Conservation (phyloP, 1,140 invertebrate genomes). For the Olivierus martensii region DNA sequence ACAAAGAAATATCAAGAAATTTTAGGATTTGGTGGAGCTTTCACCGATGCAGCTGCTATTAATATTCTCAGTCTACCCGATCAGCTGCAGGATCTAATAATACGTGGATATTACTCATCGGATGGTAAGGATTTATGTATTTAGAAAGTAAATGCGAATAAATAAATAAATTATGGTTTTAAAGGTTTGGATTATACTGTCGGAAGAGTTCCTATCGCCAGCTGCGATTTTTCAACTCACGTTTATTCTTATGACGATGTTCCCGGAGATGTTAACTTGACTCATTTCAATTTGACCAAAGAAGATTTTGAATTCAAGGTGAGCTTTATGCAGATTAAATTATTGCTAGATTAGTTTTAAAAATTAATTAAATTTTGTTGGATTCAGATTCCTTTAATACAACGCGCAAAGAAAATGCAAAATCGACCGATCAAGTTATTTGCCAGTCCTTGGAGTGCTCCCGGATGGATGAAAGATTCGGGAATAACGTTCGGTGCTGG, state of each 20-base stretch:
- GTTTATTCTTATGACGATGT: slow-evolving; percentile 53
- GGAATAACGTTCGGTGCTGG: slow-evolving; percentile 39
- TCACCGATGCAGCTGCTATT: slow-evolving; percentile 70
- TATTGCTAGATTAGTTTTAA: too few species aligned
- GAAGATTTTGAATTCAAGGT: slow-evolving; percentile 50
- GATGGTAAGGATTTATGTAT: slow-evolving; percentile 6
- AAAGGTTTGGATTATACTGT: slow-evolving; percentile 52
- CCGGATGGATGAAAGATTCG: slow-evolving; percentile 86
- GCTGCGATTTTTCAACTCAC: slow-evolving; percentile 60
- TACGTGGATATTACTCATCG: slow-evolving; percentile 13
- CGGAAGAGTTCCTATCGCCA: slow-evolving; percentile 62
- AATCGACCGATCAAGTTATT: slow-evolving; percentile 40
- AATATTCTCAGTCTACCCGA: slow-evolving; percentile 48
- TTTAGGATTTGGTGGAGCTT: slow-evolving; percentile 73
- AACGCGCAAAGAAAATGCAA: slow-evolving; percentile 34
- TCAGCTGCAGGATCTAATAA: slow-evolving; percentile 36
- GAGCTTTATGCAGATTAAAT: not conserved
- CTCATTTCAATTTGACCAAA: slow-evolving; percentile 45
- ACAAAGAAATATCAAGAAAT: slow-evolving; percentile 30
- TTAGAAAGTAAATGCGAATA: slow-evolving; percentile 5
- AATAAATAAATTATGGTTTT: too few species aligned
- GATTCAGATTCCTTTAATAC: slow-evolving; percentile 48
- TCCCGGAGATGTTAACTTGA: slow-evolving; percentile 42
- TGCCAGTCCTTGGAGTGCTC: slow-evolving; percentile 65
- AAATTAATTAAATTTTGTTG: too few species aligned